Evolutionary conservation across 2,888 invertebrate genomes (phyloP).

Genomic region (Cheilosia pagana): DNA sequence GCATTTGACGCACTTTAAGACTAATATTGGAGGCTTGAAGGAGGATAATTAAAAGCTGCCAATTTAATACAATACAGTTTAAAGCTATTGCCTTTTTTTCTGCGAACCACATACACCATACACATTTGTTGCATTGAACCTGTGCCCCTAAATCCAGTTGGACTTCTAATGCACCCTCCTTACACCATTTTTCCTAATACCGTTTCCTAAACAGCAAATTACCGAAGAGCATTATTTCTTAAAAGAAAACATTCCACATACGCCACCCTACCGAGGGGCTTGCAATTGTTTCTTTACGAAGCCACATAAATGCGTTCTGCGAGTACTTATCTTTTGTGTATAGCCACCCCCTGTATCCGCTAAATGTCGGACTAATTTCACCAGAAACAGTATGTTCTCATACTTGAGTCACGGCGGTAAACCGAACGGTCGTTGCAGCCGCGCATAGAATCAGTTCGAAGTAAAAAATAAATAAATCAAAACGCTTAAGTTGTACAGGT

Average conservation of each 20-base stretch:
- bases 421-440: neutral
- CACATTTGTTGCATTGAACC: too few species aligned
- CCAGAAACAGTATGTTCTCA: constrained; percentile 6
- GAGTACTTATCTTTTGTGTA: neutral
- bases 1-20: too few species aligned
- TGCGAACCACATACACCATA: too few species aligned
- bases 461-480: constrained; percentile 37
- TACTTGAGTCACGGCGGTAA: constrained; percentile 26
- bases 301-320: constrained; percentile 52
- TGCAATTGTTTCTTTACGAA: constrained; percentile 41
- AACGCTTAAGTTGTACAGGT: constrained; percentile 38
- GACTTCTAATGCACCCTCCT: too few species aligned
- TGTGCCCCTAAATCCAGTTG: too few species aligned
- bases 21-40: too few species aligned
- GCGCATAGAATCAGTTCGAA: constrained; percentile 7
- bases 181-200: neutral
- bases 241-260: constrained; percentile 51
- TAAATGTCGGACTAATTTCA: constrained; percentile 29
- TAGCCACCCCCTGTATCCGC: neutral
- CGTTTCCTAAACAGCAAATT: constrained; percentile 9
- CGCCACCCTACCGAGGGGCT: constrained; percentile 41
- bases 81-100: too few species aligned
- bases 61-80: too few species aligned
- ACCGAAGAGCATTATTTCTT: constrained; percentile 25
- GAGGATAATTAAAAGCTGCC: too few species aligned